Base-by-base conservation (phyloP, 2,113 vertebrate species). In the Pipa parva region DNA sequence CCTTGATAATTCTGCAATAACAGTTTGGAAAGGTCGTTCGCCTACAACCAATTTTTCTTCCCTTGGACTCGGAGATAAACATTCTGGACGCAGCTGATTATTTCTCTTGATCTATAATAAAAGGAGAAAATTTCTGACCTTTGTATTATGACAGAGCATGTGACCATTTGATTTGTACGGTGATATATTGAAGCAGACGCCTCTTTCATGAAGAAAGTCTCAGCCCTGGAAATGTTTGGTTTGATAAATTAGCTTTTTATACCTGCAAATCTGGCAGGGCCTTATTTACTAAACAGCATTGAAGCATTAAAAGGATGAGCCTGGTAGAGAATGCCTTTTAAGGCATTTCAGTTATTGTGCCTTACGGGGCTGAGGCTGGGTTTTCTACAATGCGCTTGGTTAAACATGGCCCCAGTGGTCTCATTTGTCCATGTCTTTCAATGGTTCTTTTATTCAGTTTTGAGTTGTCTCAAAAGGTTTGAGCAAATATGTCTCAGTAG, bases 21-120 rank as follows among this genome's bases (percentile, higher is more conserved):
- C 27, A 39, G 42, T 60, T 58, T 59, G 48, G 46, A 68, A 68
- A 68, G 65, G 56, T 68, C 65, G 46, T 22, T 31, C 27, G 39
- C 37, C 22, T 51, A 31, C 45, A 58, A 31, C 37, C 65, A 22
- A 68, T 59, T 51, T 59, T 59, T 68, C 65, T 59, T 68, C 46
- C 51, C 29, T 33, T 26, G 42, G 64, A 37, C 28, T 49, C 57
- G 20, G 28, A 50, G 65, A 59, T 56, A 68, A 15, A 50, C 7
- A 50, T 31, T n/a, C 17, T 59, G 28, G 45, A 68, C 17, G n/a
- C 29, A 46, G 39, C 29, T 21, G 29, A 59, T 68, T 67, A 67
- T 67, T 59, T 60, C 56, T 29, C 28, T 54, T 27, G 52, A 67
- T 67, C 29, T 67, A 67, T 42, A 71, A 71, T 56, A 71, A 62